phyloP scores from a whole-genome alignment of 2,113 vertebrate genomes.

The Hydrochoerus hydrochaeris region DNA sequence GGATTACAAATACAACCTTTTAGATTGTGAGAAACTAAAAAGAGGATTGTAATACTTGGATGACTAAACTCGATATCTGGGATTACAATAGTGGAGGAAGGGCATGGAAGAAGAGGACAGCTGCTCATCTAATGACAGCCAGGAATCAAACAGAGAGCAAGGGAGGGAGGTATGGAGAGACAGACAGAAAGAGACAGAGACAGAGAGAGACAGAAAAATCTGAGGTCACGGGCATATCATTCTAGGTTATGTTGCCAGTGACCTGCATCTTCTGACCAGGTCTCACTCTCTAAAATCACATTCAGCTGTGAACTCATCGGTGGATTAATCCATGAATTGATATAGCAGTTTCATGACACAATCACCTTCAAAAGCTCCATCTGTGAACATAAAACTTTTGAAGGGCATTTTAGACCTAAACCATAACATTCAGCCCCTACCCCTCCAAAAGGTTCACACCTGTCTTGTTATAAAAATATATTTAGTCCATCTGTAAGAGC shows the following conservation, averaged over 20 bases:
- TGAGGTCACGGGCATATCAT: background rate
- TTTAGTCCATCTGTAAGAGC: background rate
- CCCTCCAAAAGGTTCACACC: background rate
- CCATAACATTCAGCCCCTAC: background rate
- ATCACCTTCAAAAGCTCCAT: background rate
- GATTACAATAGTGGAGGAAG: too few relatives aligned
- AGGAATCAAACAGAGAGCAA: background rate
- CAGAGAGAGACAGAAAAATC: background rate
- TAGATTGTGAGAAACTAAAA: too few relatives aligned
- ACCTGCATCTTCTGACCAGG: background rate
- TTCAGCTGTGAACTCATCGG: background rate
- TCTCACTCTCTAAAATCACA: background rate
- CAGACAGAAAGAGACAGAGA: background rate
- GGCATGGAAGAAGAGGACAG: background rate
- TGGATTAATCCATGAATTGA: background rate
- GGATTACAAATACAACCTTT: too few relatives aligned
- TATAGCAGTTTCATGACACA: background rate
- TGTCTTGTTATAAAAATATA: background rate
- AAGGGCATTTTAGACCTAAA: background rate
- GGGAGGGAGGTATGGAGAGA: background rate
- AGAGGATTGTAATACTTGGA: too few relatives aligned
- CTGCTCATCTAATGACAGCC: background rate
- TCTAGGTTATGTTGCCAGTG: background rate
- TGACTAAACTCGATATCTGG: too few relatives aligned
- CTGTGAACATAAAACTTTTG: background rate